Base-by-base conservation (phyloP, 2,797 vertebrate species). In the Hapalemur alaotrensis region DNA sequence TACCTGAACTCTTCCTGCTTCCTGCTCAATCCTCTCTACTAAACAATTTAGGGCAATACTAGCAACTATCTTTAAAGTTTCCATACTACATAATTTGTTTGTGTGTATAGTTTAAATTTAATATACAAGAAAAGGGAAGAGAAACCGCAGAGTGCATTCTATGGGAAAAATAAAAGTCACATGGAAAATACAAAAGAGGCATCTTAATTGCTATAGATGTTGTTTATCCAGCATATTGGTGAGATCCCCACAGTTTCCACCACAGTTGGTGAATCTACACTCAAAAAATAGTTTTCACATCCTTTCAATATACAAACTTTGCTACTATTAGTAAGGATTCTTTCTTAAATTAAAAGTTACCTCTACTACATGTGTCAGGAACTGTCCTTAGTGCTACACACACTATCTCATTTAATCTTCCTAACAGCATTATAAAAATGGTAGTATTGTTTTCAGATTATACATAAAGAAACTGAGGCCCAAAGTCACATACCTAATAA, bases 111-210 rank as follows among this genome's bases (percentile, higher is more conserved):
- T 20, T 63, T 86, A 91, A 52, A 94, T 57, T 81, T 81, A 78
- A 83, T 46, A 50, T 13, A 43, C 4, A 61, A 93, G 48, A 80
- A 87, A 91, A 83, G 38, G 67, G 84, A 95, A 88, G 35, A 79
- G 22, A 52, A 96, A 93, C 11, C 72, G 72, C 7, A 69, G 20
- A 91, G 9, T 50, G 18, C 14, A 48, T 91, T 92, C 78, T 79
- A 61, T 10, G 46, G n/a, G 15, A 95, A 97, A 97, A 50, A 95
- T 91, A 25, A 96, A 95, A 83, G 43, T 69, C 59, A 88, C 67
- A 86, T 6, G 38, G 57, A 91, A 81, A 7, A 82, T 57, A 61
- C 52, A n/a, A 89, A 73, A 87, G 14, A 91, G 18, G 14, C 54
- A 83, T 67, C 61, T 92, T 83, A 94, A 94, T 25, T 92, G 54